Conservation (phyloP, 1,140 invertebrate genomes). For the Maniola jurtina region DNA sequence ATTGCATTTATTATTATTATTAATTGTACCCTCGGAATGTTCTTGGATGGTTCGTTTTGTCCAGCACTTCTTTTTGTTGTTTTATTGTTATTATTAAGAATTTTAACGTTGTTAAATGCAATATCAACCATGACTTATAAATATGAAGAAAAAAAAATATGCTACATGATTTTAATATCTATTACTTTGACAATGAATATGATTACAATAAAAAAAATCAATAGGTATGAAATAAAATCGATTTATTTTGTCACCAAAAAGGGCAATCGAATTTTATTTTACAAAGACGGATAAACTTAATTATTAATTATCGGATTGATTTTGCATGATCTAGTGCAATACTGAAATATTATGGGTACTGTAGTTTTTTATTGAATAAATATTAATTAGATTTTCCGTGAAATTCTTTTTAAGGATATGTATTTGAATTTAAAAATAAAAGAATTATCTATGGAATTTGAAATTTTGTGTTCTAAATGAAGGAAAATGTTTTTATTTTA, state of each 20-base stretch:
- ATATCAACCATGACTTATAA: slow-evolving; percentile 46
- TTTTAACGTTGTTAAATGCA: slow-evolving; percentile 76
- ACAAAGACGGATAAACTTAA: slow-evolving; percentile 1
- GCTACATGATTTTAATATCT: slow-evolving; percentile 40
- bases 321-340: slow-evolving; percentile 74
- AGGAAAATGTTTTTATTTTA: slow-evolving; percentile 40
- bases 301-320: slow-evolving; percentile 36
- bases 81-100: slow-evolving; percentile 78
- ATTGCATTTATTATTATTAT: slow-evolving; percentile 74
- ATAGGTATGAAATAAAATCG: not conserved
- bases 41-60: slow-evolving; percentile 72
- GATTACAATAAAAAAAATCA: not conserved
- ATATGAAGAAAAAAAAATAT: slow-evolving; percentile 48
- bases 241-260: not conserved
- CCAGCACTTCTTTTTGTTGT: slow-evolving; percentile 66
- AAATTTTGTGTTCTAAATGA: slow-evolving; percentile 47
- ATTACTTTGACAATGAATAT: not conserved
- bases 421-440: slow-evolving; percentile 49
- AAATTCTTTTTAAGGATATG: slow-evolving; percentile 47
- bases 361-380: slow-evolving; percentile 55
- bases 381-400: slow-evolving; percentile 56
- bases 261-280: slow-evolving; percentile 3
- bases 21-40: slow-evolving; percentile 65
- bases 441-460: slow-evolving; percentile 43
- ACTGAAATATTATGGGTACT: slow-evolving; percentile 67